Conservation (phyloP, 2,113 vertebrate genomes). For the Steatornis caripensis region DNA sequence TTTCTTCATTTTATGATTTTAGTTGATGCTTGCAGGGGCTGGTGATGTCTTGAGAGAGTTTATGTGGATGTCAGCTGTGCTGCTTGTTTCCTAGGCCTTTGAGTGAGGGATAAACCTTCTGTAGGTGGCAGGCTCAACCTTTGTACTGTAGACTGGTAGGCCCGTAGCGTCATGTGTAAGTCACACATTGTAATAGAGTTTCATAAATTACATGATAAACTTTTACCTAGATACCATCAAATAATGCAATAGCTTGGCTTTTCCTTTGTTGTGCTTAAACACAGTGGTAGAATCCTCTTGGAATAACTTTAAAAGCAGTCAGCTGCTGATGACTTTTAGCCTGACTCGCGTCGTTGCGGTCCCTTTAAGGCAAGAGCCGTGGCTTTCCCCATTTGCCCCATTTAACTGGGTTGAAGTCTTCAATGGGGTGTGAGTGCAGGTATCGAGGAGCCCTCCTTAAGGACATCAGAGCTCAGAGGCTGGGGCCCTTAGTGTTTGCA, state of each 20-base stretch:
- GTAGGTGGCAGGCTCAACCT: not conserved
- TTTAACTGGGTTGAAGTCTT: not conserved
- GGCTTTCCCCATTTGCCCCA: not conserved
- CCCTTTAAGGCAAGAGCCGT: not conserved
- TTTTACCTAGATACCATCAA: not conserved
- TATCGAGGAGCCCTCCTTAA: rapidly evolving
- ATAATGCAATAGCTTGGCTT: not conserved
- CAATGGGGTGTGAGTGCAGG: not conserved
- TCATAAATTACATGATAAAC: not conserved
- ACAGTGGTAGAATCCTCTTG: not conserved
- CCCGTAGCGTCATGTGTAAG: not conserved
- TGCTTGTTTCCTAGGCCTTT: not conserved
- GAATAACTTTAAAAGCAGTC: not conserved
- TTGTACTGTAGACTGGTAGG: not conserved
- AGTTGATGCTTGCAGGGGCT: not conserved
- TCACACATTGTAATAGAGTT: not conserved
- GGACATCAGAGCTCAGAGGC: not conserved
- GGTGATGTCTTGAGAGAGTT: not conserved
- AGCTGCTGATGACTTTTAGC: not conserved
- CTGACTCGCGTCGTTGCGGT: not conserved
- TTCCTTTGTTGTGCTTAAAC: not conserved
- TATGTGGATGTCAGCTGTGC: not conserved
- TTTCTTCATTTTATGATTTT: not conserved
- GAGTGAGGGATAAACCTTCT: not conserved
- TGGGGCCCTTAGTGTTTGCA: not conserved